These are phyloP conservation scores for Elaphurus davidianus DNA, from an alignment of 2,113 vertebrate species.

Conservation along the genomic window DNA sequence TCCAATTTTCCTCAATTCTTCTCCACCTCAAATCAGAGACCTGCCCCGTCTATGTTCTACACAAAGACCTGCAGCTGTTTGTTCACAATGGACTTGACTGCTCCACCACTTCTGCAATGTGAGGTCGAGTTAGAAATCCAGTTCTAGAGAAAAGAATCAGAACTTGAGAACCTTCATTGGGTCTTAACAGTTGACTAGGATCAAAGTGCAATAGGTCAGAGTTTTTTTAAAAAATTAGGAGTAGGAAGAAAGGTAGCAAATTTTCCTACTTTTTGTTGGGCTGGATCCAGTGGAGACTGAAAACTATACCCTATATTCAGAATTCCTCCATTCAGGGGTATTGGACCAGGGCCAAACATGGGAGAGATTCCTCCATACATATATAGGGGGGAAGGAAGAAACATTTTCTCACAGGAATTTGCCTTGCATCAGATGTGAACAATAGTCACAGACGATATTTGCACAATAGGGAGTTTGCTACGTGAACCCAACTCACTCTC, in stretches of 20 bases:
- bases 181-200: background rate
- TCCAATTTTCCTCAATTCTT: background rate
- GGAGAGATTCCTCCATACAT: background rate
- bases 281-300: background rate
- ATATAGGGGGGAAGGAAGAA: background rate
- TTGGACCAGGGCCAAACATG: background rate
- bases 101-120: background rate
- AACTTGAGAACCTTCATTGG: background rate
- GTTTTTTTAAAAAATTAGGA: no score
- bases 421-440: background rate
- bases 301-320: background rate
- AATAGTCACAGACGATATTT: background rate
- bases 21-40: background rate
- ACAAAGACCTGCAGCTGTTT: no score
- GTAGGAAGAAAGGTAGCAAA: background rate
- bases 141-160: background rate
- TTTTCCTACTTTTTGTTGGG: background rate
- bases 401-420: background rate
- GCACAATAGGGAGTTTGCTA: background rate
- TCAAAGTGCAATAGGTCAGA: background rate
- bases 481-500: background rate
- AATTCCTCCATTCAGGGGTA: background rate
- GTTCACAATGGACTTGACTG: background rate
- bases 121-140: background rate
- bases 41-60: accelerated